Percentiles rank a stretch among this genome's conserved stretches.
phyloP scores from a whole-genome alignment of 2,113 vertebrate genomes.

The Lipophrys pholis region DNA sequence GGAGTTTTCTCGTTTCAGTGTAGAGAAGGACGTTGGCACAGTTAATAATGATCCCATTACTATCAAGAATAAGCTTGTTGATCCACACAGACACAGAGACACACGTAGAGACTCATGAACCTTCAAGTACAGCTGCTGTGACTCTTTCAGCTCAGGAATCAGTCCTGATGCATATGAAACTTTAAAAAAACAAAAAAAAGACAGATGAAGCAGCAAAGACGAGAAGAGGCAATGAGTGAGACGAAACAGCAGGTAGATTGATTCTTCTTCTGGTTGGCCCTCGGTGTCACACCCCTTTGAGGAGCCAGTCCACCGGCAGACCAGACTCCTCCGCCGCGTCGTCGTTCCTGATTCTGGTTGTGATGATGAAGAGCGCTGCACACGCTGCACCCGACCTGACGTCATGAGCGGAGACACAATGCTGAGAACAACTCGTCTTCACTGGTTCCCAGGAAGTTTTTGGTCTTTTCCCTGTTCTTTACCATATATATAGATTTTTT shows the following conservation, averaged over 20 bases:
- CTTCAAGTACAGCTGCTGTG: constrained; percentile 39
- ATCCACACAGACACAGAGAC: constrained; percentile 26
- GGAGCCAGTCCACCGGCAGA: constrained; percentile 26
- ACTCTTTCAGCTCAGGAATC: constrained; percentile 2
- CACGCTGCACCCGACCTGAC: not conserved
- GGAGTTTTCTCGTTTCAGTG: constrained; percentile 10
- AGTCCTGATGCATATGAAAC: constrained; percentile 15
- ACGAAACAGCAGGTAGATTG: constrained; percentile 11
- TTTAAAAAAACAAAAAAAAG: not conserved
- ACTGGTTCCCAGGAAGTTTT: constrained; percentile 29
- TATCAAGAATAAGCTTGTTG: not conserved
- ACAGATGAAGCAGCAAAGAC: constrained; percentile 3
- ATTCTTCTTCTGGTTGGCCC: not conserved
- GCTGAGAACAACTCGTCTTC: not conserved
- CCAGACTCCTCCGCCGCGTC: not conserved
- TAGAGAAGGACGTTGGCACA: constrained; percentile 41
- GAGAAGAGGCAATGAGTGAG: not conserved
- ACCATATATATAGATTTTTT: constrained; percentile 39
- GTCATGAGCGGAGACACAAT: too few species aligned
- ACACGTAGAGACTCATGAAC: constrained; percentile 27
- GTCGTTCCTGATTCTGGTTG: not conserved
- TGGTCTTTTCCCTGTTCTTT: constrained; percentile 46
- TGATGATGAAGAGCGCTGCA: constrained; percentile 2
- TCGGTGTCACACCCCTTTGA: not conserved
- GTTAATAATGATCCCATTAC: constrained; percentile 24